Conservation (phyloP, 2,888 invertebrate species). For the Drosophila dives region DNA sequence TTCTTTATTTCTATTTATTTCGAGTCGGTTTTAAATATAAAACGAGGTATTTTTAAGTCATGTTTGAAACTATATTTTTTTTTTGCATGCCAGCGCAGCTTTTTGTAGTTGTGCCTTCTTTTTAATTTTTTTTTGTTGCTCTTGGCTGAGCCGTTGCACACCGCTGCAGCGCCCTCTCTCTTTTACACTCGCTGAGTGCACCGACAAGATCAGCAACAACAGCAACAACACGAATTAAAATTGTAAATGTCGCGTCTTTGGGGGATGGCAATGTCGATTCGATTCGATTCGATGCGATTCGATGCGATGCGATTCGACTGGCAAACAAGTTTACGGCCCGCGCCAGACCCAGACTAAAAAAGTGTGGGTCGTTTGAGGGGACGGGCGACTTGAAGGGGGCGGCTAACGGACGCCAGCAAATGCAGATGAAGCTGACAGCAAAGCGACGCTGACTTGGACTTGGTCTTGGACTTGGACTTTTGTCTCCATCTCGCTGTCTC, state of each 20-base stretch:
- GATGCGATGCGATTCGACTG: conserved; percentile 58
- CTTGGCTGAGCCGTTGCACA: not conserved
- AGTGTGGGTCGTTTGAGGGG: not conserved
- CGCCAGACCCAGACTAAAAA: conserved; percentile 57
- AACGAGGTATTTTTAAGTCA: conserved; percentile 43
- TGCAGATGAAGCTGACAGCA: conserved; percentile 78
- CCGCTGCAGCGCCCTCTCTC: conserved; percentile 7
- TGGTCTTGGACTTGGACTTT: conserved; percentile 5
- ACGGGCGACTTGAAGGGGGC: not conserved
- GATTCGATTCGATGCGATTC: conserved; percentile 53
- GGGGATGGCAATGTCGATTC: conserved; percentile 64
- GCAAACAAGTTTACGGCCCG: conserved; percentile 72
- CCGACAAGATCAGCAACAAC: conserved; percentile 57
- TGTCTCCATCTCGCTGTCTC: conserved; percentile 2
- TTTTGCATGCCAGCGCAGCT: conserved; percentile 18
- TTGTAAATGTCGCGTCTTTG: conserved; percentile 77
- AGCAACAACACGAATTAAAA: conserved; percentile 77
- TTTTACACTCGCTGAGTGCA: conserved; percentile 40
- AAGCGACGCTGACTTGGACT: conserved; percentile 10
- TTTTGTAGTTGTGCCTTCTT: conserved; percentile 11
- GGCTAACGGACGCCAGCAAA: conserved; percentile 67
- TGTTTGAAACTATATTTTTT: conserved; percentile 23
- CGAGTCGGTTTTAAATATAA: not conserved
- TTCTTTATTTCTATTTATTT: not conserved
- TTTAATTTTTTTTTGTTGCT: conserved; percentile 2